phyloP scores from a whole-genome alignment of 2,113 vertebrate species.

The Choloepus hoffmanni region DNA sequence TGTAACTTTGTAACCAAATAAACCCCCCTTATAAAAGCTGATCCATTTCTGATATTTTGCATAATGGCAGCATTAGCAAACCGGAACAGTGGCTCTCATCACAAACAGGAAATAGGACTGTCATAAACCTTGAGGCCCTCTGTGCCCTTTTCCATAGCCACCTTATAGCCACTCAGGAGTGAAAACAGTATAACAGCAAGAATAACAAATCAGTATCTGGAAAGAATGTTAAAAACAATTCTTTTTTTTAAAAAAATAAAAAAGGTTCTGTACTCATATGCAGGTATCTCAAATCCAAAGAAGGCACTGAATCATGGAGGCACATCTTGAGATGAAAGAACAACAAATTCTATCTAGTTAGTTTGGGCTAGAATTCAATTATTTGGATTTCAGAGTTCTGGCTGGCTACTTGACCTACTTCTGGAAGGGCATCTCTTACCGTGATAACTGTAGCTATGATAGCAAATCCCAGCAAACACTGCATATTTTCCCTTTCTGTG shows the following conservation, averaged over 20 bases:
- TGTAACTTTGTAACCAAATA: no score
- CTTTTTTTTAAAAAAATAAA: background rate
- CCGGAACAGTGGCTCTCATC: background rate
- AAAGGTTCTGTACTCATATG: background rate
- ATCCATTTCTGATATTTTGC: no score
- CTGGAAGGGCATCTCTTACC: conserved; percentile 79
- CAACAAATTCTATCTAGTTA: background rate
- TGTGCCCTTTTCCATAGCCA: background rate
- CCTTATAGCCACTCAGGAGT: background rate
- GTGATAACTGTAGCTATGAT: conserved; percentile 83
- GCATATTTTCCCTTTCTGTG: conserved; percentile 88
- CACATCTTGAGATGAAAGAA: background rate
- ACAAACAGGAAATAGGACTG: background rate
- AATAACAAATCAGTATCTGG: background rate
- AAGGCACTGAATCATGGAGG: rapidly evolving
- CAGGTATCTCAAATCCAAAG: background rate
- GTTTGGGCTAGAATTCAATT: background rate
- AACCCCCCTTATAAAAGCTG: no score
- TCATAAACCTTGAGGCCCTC: no score
- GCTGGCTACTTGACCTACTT: background rate
- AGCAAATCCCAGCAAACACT: conserved; percentile 87
- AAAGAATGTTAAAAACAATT: background rate
- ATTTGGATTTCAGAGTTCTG: background rate
- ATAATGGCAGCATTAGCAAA: no score
- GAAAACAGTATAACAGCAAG: background rate